Base-by-base conservation (phyloP, 2,113 vertebrate genomes). In the Penelope pileata region DNA sequence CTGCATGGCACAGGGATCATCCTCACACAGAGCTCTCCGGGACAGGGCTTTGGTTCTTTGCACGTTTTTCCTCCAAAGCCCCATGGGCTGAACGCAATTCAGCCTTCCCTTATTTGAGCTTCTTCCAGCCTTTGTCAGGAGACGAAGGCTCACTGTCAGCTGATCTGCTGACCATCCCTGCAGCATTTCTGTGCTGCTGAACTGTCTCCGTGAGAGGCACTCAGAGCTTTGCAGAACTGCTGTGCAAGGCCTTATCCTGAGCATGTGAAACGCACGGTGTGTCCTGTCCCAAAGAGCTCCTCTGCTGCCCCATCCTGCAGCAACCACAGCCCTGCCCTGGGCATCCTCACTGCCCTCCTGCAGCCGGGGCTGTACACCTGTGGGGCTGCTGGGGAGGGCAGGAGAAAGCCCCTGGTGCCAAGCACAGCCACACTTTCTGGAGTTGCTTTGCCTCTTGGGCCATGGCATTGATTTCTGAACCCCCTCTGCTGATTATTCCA, bases 361-460 rank as follows among this genome's bases (percentile, higher is more conserved):
- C 76, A 72, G 42, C 47, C 23, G 15, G 3, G 0, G 56, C 34
- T 0, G 1, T 1, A 32, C 0, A 1, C 12, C 10, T 2, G 18
- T 1, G 53, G 4, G 48, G 23, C 32, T 69, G 4, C 0, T 1
- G 0, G 29, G 19, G 62, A 48, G 67, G 51, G 60, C 34, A 82
- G 66, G 27, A 60, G 10, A 2, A 5, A 60, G 12, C 29, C 60
- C 53, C 23, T 15, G 0, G 0, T 32, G 12, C 29, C 34, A 56
- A 90, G 77, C 3, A 4, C 40, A 3, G 36, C 3, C 14, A 7
- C 26, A 14, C 79, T 81, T 53, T 88, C 90, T 51, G 81, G 32
- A 83, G 58, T 95, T 59, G 19, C 54, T 88, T 85, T 93, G 42
- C 67, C 24, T 5, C 1, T 13, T 26, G 32, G 26, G 24, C 62